Conservation (phyloP, 2,888 invertebrate species). For the Ganaspis brasiliensis region DNA sequence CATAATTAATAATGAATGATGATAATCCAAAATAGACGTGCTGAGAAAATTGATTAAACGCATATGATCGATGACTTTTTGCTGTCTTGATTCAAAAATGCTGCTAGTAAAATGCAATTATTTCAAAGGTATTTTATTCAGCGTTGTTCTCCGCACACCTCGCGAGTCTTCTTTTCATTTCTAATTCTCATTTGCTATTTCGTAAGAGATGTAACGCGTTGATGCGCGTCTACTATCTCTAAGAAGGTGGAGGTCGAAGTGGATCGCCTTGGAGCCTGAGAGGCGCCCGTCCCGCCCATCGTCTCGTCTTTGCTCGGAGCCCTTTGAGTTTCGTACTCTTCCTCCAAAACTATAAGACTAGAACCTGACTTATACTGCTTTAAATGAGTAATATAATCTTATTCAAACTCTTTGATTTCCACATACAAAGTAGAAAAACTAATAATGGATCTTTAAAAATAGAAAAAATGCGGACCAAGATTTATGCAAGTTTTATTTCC, state of each 20-base stretch:
- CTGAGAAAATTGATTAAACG: no score
- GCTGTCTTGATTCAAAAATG: not conserved
- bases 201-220: constrained; percentile 75
- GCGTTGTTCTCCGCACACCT: constrained; percentile 1
- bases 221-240: constrained; percentile 76
- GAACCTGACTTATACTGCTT: constrained; percentile 41
- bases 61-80: not conserved
- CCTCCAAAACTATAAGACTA: constrained; percentile 64
- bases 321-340: constrained; percentile 75
- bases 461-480: no score
- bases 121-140: not conserved
- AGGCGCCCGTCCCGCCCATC: constrained; percentile 79
- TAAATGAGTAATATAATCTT: constrained; percentile 9
- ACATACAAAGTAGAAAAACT: no score
- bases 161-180: constrained; percentile 49
- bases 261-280: constrained; percentile 80
- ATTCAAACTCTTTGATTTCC: not conserved
- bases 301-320: constrained; percentile 78
- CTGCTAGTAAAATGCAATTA: not conserved
- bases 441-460: no score
- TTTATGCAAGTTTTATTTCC: no score
- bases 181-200: constrained; percentile 72
- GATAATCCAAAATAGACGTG: no score
- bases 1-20: no score
- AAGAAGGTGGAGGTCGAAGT: constrained; percentile 79